phyloP scores from a whole-genome alignment of 1,140 invertebrate species.

The Helicoverpa armigera region DNA sequence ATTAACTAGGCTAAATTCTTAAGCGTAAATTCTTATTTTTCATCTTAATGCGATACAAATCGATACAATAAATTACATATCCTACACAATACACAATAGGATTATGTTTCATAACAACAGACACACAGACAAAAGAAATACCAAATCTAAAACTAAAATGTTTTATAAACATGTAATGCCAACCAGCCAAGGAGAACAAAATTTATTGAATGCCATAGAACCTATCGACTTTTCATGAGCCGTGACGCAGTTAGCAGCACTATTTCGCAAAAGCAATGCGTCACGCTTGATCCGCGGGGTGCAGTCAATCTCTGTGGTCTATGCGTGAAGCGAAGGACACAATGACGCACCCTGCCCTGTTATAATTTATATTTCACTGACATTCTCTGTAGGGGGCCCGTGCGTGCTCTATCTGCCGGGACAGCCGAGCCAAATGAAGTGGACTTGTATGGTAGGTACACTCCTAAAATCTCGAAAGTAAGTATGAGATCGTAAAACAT shows the following conservation, averaged over 20 bases:
- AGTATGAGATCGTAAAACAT: background rate
- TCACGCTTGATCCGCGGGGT: constrained; percentile 68
- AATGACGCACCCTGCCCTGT: constrained; percentile 74
- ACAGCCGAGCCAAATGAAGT: background rate
- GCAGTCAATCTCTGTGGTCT: constrained; percentile 80
- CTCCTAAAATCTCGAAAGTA: background rate
- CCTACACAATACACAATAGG: background rate
- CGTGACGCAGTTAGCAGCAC: constrained; percentile 57
- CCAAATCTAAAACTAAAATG: constrained; percentile 6
- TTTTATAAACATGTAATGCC: constrained; percentile 35
- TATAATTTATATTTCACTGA: constrained; percentile 77
- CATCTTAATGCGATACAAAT: too few relatives aligned
- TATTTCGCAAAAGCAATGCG: constrained; percentile 65
- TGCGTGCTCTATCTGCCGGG: constrained; percentile 67
- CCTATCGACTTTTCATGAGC: constrained; percentile 40
- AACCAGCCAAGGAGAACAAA: constrained; percentile 27
- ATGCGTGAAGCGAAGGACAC: constrained; percentile 58
- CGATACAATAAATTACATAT: too few relatives aligned
- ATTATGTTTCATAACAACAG: background rate
- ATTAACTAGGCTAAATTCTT: too few relatives aligned
- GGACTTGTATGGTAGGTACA: constrained; percentile 3
- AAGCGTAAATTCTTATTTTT: too few relatives aligned
- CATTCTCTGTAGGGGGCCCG: constrained; percentile 65
- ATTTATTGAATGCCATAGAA: constrained; percentile 44
- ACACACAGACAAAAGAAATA: background rate